A percentile compares a stretch with the other conserved stretches of the same genome.
Evolutionary conservation across 1,140 invertebrate species (phyloP).

Genomic region (Eumeta japonica): DNA sequence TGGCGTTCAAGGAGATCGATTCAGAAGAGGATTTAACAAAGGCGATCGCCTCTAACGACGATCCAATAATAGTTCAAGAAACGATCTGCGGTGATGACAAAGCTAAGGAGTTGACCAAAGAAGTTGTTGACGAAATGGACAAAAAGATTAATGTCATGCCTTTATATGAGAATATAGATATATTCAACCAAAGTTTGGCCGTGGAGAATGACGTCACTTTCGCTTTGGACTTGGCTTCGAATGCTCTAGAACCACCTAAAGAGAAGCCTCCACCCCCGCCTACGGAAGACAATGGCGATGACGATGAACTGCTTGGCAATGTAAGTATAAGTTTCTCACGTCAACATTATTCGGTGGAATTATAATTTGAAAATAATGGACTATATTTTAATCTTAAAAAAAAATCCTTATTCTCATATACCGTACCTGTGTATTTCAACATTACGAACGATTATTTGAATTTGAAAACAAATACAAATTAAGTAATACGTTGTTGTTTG

Average conservation of each 20-base stretch:
- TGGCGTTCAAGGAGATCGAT: conserved; percentile 62
- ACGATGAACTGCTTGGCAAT: conserved; percentile 49
- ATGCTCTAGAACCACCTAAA: conserved; percentile 74
- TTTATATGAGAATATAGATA: conserved; percentile 61
- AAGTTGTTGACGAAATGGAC: conserved; percentile 26
- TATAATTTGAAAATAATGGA: neutral
- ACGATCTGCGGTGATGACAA: neutral
- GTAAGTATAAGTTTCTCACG: conserved; percentile 21
- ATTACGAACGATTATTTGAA: neutral
- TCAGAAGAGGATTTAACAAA: conserved; percentile 42
- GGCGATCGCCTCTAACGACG: conserved; percentile 2
- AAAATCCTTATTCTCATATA: neutral
- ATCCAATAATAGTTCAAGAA: conserved; percentile 1
- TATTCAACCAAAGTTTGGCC: conserved; percentile 49
- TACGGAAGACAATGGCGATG: conserved; percentile 53
- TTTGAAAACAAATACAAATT: no score
- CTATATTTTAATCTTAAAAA: neutral
- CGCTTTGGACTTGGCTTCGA: conserved; percentile 56
- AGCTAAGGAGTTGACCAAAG: neutral
- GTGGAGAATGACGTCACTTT: conserved; percentile 28
- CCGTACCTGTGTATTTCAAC: neutral
- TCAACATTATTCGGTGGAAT: neutral
- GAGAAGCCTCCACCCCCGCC: conserved; percentile 86
- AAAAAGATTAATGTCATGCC: conserved; percentile 47
- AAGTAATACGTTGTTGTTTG: no score